Percentiles rank a stretch among this genome's conserved stretches.
Evolutionary conservation across 2,797 vertebrate genomes (phyloP).

Genomic region (Sebastes kiyomatsui): DNA sequence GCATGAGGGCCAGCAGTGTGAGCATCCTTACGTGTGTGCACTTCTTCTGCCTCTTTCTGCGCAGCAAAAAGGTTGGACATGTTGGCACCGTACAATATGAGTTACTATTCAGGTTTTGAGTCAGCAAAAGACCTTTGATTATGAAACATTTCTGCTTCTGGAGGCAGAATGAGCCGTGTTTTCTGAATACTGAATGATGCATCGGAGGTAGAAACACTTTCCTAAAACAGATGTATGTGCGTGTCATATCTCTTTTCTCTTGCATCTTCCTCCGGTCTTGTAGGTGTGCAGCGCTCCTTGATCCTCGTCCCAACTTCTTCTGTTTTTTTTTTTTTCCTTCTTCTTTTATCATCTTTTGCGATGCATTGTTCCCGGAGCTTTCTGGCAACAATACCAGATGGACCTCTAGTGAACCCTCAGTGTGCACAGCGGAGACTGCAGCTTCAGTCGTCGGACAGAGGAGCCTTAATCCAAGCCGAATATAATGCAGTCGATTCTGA

Average conservation of each 20-base stretch:
- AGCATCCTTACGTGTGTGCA: not conserved
- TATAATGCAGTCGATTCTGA: slow-evolving; percentile 41
- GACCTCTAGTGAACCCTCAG: slow-evolving; percentile 44
- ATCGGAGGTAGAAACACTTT: slow-evolving; percentile 25
- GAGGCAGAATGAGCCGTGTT: slow-evolving; percentile 32
- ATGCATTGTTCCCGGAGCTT: slow-evolving; percentile 43
- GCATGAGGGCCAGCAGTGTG: not conserved
- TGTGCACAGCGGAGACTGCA: slow-evolving; percentile 15
- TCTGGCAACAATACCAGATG: slow-evolving; percentile 36
- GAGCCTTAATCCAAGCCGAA: slow-evolving; percentile 45
- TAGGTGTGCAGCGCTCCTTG: slow-evolving; percentile 56
- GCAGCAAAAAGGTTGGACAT: not conserved
- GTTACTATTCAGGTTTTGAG: slow-evolving; percentile 34
- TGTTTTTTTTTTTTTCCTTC: not conserved
- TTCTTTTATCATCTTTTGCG: slow-evolving; percentile 30
- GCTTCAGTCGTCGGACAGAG: slow-evolving; percentile 41
- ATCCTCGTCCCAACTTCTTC: slow-evolving; percentile 37
- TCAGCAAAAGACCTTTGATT: slow-evolving; percentile 52
- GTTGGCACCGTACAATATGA: slow-evolving; percentile 7
- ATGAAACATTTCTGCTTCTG: slow-evolving; percentile 42
- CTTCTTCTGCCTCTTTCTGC: not conserved
- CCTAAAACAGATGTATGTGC: slow-evolving; percentile 44
- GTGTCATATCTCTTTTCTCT: slow-evolving; percentile 16
- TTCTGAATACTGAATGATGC: slow-evolving; percentile 43
- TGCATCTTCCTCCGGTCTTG: slow-evolving; percentile 35